Evolutionary conservation across 2,113 vertebrate species (phyloP), one percentile per base, ranked within the genome.

Genomic region (Lagenorhynchus albirostris): DNA sequence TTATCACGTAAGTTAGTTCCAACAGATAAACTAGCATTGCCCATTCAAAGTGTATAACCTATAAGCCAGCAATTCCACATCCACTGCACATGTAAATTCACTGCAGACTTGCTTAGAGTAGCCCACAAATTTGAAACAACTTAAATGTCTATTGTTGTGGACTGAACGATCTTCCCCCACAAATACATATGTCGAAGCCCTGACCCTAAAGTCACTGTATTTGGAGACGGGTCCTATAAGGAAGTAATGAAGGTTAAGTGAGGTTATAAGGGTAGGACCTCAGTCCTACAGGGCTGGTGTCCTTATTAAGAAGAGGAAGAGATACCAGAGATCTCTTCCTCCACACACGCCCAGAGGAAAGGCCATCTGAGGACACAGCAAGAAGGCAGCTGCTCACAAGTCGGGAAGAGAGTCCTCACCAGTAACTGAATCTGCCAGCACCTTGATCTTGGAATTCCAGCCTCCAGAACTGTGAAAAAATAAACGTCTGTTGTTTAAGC

Each of bases 211-310:
- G n/a, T 33, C n/a, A 38, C 18, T 68, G 47, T 1, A 25, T 33
- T 65, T 68, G 29, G 29, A 71, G 29, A n/a, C 6, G 8, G 29
- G 29, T 47, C 63, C 76, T 67, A 1, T 33, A 99, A 99, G 21
- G 50, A 58, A 8, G 47, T 41, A 12, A 23, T 25, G 50, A 79
- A 79, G 36, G 18, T 2, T 58, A 73, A 41, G 26, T 13, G 26
- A 73, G 11, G 50, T 73, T 23, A 33, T 2, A 25, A 50, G 15
- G 18, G 18, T 85, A 11, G 15, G 13, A 12, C 2, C 11, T 41
- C 36, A 62, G 29, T 53, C 65, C 74, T 47, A 44, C 0, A 53
- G 36, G 53, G 33, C 44, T 80, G 55, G 10, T 23, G 14, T 89
- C 88, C 79, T 77, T 25, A 31, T n/a, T n/a, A 65, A 76, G 47